Evolutionary conservation across 1,140 invertebrate species (phyloP).

Genomic region (Phthorimaea operculella): DNA sequence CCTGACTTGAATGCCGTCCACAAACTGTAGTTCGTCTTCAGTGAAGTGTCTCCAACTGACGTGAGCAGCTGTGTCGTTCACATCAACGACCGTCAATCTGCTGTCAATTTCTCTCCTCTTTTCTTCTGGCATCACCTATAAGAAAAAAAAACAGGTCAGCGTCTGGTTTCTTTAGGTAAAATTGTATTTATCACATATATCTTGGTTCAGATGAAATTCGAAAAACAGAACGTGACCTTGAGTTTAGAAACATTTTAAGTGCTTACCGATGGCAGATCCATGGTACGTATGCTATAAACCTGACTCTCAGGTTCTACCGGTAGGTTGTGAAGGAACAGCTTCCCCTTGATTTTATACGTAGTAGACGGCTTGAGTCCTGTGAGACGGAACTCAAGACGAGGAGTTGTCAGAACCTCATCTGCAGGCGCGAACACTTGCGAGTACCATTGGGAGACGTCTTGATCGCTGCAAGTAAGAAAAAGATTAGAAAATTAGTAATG

Average conservation of each 20-base stretch:
- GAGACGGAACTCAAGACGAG: constrained; percentile 85
- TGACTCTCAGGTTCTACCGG: constrained; percentile 79
- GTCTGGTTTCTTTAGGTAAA: too few species aligned
- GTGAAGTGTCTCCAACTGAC: constrained; percentile 85
- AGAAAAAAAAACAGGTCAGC: neutral
- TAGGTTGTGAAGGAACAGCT: constrained; percentile 77
- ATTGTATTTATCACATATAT: too few species aligned
- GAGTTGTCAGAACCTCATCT: constrained; percentile 83
- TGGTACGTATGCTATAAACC: constrained; percentile 78
- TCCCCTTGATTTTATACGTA: constrained; percentile 83
- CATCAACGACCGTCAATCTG: constrained; percentile 76
- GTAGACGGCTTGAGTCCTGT: constrained; percentile 81
- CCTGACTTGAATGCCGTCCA: constrained; percentile 71
- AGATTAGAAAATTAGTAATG: too few species aligned
- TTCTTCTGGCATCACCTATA: constrained; percentile 33
- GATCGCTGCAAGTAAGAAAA: constrained; percentile 63
- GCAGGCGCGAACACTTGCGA: constrained; percentile 87
- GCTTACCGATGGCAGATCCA: constrained; percentile 58
- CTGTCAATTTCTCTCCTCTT: constrained; percentile 70
- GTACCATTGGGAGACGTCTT: constrained; percentile 79
- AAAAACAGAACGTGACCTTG: too few species aligned
- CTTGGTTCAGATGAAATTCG: too few species aligned
- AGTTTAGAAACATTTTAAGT: too few species aligned
- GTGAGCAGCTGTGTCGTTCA: constrained; percentile 81
- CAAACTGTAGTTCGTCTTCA: constrained; percentile 78